phyloP scores from a whole-genome alignment of 2,888 invertebrate genomes.

The Abscondita cerata region DNA sequence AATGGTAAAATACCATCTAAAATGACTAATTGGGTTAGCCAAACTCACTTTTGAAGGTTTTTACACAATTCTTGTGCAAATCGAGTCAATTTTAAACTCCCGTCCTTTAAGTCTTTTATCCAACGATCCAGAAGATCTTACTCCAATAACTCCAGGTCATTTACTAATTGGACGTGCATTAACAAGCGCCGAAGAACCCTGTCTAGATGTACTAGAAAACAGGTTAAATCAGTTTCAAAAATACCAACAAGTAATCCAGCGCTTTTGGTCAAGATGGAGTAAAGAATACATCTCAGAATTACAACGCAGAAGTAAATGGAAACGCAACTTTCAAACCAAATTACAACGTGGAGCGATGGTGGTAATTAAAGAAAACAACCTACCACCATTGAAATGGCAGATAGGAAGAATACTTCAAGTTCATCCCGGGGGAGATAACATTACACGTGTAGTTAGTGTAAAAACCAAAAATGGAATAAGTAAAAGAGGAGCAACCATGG shows the following conservation, averaged over 20 bases:
- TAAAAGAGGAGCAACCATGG: no score
- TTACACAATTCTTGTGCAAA: constrained; percentile 45
- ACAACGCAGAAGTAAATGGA: constrained; percentile 39
- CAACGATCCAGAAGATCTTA: constrained; percentile 43
- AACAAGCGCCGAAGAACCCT: constrained; percentile 34
- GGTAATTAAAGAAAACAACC: background rate
- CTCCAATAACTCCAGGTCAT: constrained; percentile 44
- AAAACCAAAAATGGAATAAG: constrained; percentile 10
- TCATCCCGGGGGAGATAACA: constrained; percentile 14
- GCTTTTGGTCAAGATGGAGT: constrained; percentile 44
- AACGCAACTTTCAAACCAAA: background rate
- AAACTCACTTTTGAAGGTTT: constrained; percentile 46
- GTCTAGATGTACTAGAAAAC: constrained; percentile 31
- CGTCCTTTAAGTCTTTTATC: constrained; percentile 45
- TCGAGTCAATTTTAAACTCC: constrained; percentile 50
- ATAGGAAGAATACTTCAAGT: constrained; percentile 4
- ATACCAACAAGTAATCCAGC: constrained; percentile 39
- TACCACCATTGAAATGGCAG: constrained; percentile 4
- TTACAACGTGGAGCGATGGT: background rate
- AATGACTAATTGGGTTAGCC: constrained; percentile 43
- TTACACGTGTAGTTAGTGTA: constrained; percentile 8
- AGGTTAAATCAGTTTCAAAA: constrained; percentile 41
- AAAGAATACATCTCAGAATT: constrained; percentile 44
- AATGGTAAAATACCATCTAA: constrained; percentile 47
- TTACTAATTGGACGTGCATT: constrained; percentile 44